These are phyloP conservation scores for Cyphomyrus discorhynchus DNA, from an alignment of 2,113 vertebrate genomes.

Conservation along the genomic window DNA sequence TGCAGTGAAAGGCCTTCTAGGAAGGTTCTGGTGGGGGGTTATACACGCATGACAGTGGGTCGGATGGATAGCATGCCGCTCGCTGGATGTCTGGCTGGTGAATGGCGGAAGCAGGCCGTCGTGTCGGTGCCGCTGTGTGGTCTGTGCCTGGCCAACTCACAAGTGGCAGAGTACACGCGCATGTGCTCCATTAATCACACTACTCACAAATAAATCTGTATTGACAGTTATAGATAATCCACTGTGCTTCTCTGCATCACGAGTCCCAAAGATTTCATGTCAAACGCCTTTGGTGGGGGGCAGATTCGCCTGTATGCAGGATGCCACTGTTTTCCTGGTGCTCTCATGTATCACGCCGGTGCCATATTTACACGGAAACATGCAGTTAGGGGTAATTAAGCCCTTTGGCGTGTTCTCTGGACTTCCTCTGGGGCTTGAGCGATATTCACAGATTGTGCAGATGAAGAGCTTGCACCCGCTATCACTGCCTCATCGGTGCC, in stretches of 20 bases:
- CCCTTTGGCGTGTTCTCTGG: background rate
- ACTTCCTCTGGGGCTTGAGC: constrained; percentile 21
- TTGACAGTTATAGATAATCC: background rate
- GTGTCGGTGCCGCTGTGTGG: background rate
- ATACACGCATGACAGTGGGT: background rate
- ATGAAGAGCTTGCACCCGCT: constrained; percentile 10
- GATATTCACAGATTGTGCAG: constrained; percentile 19
- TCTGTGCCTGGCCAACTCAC: background rate
- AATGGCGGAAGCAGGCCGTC: background rate
- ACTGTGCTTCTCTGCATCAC: background rate
- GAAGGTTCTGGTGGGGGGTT: too few species aligned
- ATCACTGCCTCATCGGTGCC: constrained; percentile 14
- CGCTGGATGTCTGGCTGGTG: background rate
- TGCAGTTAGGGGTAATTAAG: constrained; percentile 3
- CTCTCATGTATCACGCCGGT: background rate
- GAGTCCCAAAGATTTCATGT: background rate
- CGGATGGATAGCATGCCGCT: background rate
- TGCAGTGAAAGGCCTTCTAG: background rate
- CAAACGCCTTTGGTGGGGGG: too few species aligned
- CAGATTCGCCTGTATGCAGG: background rate
- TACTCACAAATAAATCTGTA: background rate
- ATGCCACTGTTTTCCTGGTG: background rate
- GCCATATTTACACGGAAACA: constrained; percentile 9
- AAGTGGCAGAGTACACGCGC: background rate
- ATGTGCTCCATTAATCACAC: background rate